A percentile compares a stretch with the other conserved stretches of the same genome.
phyloP scores from a whole-genome alignment of 2,113 vertebrate species.

The Arvicanthis niloticus region DNA sequence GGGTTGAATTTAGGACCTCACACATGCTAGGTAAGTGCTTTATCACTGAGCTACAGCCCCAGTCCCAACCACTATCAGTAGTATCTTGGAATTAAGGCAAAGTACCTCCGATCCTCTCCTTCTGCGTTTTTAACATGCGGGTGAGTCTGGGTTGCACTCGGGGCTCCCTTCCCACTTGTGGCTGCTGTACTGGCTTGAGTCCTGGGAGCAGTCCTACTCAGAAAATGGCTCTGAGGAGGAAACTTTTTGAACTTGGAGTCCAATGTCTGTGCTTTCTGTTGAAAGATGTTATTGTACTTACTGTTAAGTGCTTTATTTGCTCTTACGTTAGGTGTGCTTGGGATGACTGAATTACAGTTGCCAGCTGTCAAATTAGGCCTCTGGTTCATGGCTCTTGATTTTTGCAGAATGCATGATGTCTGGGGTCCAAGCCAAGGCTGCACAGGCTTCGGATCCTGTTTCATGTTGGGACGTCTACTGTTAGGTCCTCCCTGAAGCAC shows the following conservation, averaged over 20 bases:
- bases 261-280: background rate
- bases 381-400: background rate
- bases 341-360: background rate
- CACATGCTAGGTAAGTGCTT: background rate
- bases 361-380: background rate
- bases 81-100: background rate
- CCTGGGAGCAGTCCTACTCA: slow-evolving; percentile 31
- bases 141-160: background rate
- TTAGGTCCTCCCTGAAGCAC: rapidly evolving
- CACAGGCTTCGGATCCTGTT: background rate
- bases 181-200: background rate
- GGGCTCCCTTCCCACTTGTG: background rate
- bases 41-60: background rate
- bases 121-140: background rate
- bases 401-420: slow-evolving; percentile 1
- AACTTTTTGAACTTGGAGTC: background rate
- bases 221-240: background rate
- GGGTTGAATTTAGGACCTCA: background rate
- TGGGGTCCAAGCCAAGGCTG: background rate
- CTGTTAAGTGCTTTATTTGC: rapidly evolving
- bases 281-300: rapidly evolving
- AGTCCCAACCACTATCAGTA: background rate
- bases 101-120: slow-evolving; percentile 82
- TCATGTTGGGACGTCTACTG: background rate
- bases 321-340: background rate